Percentiles rank a stretch among this genome's conserved stretches.
These are phyloP conservation scores for Ichneumoninae sp. DNA, from an alignment of 2,888 invertebrate genomes.

Conservation along the genomic window DNA sequence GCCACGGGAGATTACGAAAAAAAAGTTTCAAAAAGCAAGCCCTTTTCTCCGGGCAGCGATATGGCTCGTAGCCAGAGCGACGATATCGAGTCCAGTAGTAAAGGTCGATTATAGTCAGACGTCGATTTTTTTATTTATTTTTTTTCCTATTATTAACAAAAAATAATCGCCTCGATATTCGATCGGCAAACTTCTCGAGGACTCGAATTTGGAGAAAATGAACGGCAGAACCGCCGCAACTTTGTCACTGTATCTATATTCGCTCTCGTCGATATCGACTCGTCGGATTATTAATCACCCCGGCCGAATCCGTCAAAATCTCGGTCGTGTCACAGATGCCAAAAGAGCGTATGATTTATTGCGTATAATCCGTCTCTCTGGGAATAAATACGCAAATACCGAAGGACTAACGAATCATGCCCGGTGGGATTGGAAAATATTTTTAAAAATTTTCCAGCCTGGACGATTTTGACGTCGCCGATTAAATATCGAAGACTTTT, in stretches of 20 bases:
- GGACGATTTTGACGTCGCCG: background rate
- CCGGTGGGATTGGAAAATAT: background rate
- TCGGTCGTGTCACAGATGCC: slow-evolving; percentile 31
- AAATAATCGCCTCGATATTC: background rate
- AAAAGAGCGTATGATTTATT: slow-evolving; percentile 18
- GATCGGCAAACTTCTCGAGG: slow-evolving; percentile 1
- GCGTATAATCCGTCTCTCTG: slow-evolving; percentile 6
- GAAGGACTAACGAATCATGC: background rate
- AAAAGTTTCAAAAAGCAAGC: slow-evolving; percentile 17
- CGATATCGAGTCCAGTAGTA: slow-evolving; percentile 23
- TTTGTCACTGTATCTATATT: background rate
- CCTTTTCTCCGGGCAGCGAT: slow-evolving; percentile 8
- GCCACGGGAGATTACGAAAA: slow-evolving; percentile 39
- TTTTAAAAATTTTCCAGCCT: background rate
- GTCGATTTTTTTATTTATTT: background rate
- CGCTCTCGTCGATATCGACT: slow-evolving; percentile 54
- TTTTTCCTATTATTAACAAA: too few species aligned
- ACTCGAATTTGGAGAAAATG: background rate
- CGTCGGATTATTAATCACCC: slow-evolving; percentile 33
- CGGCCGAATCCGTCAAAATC: slow-evolving; percentile 4
- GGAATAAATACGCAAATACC: background rate
- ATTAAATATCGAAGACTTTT: background rate
- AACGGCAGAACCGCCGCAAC: background rate
- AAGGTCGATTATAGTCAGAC: slow-evolving; percentile 31
- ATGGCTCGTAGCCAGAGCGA: slow-evolving; percentile 15